These are phyloP conservation scores for Trichopria drosophilae DNA, from an alignment of 2,888 invertebrate species.

Conservation along the genomic window DNA sequence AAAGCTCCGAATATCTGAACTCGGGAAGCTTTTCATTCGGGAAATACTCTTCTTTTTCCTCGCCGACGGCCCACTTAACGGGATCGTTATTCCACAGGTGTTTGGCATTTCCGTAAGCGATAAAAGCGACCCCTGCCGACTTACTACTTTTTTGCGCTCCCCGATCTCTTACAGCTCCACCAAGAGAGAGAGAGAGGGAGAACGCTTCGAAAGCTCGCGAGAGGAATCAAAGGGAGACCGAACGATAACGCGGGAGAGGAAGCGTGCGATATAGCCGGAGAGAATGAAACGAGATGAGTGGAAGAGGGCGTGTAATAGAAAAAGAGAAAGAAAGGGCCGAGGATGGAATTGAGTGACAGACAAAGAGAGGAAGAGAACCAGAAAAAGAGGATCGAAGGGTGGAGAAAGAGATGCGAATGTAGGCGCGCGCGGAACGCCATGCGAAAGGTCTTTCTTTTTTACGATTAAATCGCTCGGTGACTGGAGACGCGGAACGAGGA, in stretches of 20 bases:
- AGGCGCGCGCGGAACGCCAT: no score
- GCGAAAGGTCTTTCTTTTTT: constrained; percentile 28
- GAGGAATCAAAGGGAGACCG: no score
- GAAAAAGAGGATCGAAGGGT: constrained; percentile 21
- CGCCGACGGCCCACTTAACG: constrained; percentile 51
- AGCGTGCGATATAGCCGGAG: not conserved
- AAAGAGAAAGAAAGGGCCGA: constrained; percentile 3
- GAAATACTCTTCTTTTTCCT: constrained; percentile 52
- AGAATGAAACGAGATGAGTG: not conserved
- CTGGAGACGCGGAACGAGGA: constrained; percentile 7
- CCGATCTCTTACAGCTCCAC: constrained; percentile 49
- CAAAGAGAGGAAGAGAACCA: constrained; percentile 38
- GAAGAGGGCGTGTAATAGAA: constrained; percentile 3
- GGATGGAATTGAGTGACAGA: no score
- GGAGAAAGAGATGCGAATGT: constrained; percentile 21
- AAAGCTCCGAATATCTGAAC: constrained; percentile 38
- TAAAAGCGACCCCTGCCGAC: constrained; percentile 54
- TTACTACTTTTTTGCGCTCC: constrained; percentile 51
- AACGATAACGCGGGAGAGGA: no score
- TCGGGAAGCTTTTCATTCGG: no score
- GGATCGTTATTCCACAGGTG: constrained; percentile 58
- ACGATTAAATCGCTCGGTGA: constrained; percentile 30
- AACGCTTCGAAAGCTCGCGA: no score
- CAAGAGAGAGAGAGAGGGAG: constrained; percentile 39
- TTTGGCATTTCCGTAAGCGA: constrained; percentile 58